Evolutionary conservation across 2,797 vertebrate genomes (phyloP), one percentile per base, ranked within the genome.

Genomic region (Sebastolobus altivelis): DNA sequence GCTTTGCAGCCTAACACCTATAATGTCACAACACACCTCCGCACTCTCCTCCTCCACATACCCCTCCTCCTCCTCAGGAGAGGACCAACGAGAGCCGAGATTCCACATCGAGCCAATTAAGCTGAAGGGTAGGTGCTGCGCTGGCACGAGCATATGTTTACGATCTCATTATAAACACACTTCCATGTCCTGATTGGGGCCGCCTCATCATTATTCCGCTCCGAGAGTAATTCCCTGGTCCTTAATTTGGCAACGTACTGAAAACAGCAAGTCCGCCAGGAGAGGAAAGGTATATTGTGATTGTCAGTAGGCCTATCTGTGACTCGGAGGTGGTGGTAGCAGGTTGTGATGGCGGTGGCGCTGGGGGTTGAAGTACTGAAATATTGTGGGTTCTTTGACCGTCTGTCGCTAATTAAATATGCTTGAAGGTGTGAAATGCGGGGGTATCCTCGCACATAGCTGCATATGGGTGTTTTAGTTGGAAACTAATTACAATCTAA

Each of bases 121-220:
- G 92, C 84, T 92, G 93, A 93, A 86, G 87, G 88, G 88, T 82
- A 74, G 87, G 80, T 90, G 86, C 88, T 73, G 84, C 27, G 80
- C 83, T 92, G 89, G 91, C 92, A 89, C 37, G 66, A 90, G 91
- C 91, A 93, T 91, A 91, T 93, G 92, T 94, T 94, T 92, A 94
- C 81, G 61, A 88, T 90, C 93, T 93, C 94, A 94, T 95, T 94
- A 95, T 90, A 87, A 91, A 85, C 81, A 86, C 63, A 75, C 87
- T 86, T 87, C 77, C 80, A 68, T 72, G 77, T 90, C 86, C 85
- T 86, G 87, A 92, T 90, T 78, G 75, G 83, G 86, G 76, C 86
- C 38, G 52, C 78, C 83, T 90, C 88, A 88, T 94, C 82, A 90
- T 94, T 94, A 92, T 93, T 92, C 90, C 25, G 43, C 12, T 29